Base-by-base conservation (phyloP, 1,140 invertebrate genomes). In the Zeugodacus cucurbitae region DNA sequence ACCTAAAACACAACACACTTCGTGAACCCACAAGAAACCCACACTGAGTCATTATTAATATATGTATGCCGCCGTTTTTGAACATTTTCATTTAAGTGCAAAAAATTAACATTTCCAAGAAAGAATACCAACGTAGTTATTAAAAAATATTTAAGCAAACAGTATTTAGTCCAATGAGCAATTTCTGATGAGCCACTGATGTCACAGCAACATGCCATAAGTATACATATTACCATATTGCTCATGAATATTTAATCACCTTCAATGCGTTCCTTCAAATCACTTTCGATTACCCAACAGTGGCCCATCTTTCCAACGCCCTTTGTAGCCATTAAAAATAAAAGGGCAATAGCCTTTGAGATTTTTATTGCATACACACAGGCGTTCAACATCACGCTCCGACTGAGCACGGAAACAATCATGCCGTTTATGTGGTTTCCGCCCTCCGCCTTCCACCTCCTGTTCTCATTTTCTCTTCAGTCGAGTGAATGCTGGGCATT, bases 301-400 rank as follows among this genome's bases (percentile, higher is more conserved):
- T n/a, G 74, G 2, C 74, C n/a, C n/a, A n/a, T 54, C 74, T 26
- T 26, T 20, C 10, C 37, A 74, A 14, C 22, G 34, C 34, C 41
- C 41, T 48, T 82, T 48, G 41, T 26, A 34, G 41, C 74, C 44
- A 82, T 82, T 82, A 82, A 82, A 82, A 82, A 82, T 37, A 82
- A 82, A 48, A 82, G 74, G 41, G 74, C 74, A 82, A 82, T 82
- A 48, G 37, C 37, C 74, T 82, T 82, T 48, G n/a, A 54, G 41
- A 82, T 82, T 82, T 82, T 82, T 82, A 82, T 54, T 82, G n/a
- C 74, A 82, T 82, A 82, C 74, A 41, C n/a, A n/a, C 34, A 48
- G 74, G 74, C 74, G 74, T 41, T 10, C 41, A 48, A 26, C 67
- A 20, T 67, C 64, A 67, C 37, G 70, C 14, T n/a, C 10, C 37